Conservation (phyloP, 1,140 invertebrate genomes). For the Diploscapter pachys region DNA sequence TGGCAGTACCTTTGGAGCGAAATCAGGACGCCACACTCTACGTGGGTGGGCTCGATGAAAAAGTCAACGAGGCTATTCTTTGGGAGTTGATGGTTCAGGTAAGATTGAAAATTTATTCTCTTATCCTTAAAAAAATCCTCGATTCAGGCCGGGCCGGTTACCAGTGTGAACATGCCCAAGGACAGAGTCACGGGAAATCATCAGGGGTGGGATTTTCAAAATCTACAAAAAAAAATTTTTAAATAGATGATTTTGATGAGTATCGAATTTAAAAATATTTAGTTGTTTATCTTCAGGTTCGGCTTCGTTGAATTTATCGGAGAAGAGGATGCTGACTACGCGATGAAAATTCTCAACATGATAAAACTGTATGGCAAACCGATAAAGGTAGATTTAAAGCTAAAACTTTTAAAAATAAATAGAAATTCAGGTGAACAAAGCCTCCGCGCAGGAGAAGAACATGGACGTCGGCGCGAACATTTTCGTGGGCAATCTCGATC, state of each 20-base stretch:
- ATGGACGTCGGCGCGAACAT: slow-evolving; percentile 98
- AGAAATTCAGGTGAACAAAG: slow-evolving; percentile 79
- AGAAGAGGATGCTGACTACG: slow-evolving; percentile 99
- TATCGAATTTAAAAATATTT: too few relatives aligned
- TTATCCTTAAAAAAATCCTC: too few relatives aligned
- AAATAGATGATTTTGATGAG: too few relatives aligned
- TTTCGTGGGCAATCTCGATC: slow-evolving; percentile 98
- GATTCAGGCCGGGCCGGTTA: slow-evolving; percentile 75
- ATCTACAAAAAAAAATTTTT: not conserved
- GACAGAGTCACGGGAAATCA: slow-evolving; percentile 96
- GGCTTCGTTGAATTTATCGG: slow-evolving; percentile 98
- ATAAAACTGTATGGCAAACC: slow-evolving; percentile 99
- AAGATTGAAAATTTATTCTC: too few relatives aligned
- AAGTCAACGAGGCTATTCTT: slow-evolving; percentile 89
- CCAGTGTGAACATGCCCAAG: slow-evolving; percentile 99
- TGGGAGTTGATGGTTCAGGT: slow-evolving; percentile 93
- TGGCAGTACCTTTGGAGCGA: too few relatives aligned
- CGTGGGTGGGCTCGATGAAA: slow-evolving; percentile 96
- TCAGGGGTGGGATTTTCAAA: slow-evolving; percentile 80
- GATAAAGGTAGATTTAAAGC: slow-evolving; percentile 66
- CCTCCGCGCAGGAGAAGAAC: slow-evolving; percentile 98
- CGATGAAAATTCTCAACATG: slow-evolving; percentile 99
- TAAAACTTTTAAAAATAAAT: too few relatives aligned
- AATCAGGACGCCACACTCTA: slow-evolving; percentile 92
- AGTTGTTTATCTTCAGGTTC: slow-evolving; percentile 36